These are phyloP conservation scores for Proteles cristata DNA, from an alignment of 2,113 vertebrate species.

Conservation along the genomic window DNA sequence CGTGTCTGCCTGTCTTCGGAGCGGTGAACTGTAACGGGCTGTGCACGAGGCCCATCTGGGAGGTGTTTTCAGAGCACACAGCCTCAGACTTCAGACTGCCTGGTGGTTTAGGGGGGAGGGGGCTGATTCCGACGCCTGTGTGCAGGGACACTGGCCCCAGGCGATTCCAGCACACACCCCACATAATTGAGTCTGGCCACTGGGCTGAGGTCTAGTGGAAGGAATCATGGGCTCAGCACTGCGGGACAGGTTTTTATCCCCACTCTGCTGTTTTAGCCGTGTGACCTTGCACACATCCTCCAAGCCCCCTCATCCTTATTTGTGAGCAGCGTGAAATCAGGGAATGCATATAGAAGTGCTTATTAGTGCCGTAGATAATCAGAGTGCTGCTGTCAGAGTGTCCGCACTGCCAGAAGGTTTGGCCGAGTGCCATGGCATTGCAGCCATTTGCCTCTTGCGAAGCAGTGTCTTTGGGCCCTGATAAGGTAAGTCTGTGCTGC, in stretches of 20 bases:
- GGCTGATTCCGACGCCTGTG: background rate
- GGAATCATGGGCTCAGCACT: background rate
- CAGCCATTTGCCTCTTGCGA: background rate
- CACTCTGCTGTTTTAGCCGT: background rate
- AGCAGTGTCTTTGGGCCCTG: background rate
- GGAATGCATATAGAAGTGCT: background rate
- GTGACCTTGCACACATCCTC: background rate
- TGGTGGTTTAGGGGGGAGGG: background rate
- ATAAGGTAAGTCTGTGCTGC: background rate
- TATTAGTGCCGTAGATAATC: background rate
- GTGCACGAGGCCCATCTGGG: background rate
- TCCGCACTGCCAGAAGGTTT: too few relatives aligned
- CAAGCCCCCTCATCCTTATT: background rate
- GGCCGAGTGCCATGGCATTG: rapidly evolving
- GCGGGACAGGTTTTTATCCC: background rate
- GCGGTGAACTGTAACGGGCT: too few relatives aligned
- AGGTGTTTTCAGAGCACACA: background rate
- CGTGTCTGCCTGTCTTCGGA: background rate
- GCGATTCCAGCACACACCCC: background rate
- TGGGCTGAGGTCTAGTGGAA: background rate
- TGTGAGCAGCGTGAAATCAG: background rate
- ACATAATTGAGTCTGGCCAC: rapidly evolving
- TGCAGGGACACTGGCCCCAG: background rate
- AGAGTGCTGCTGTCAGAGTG: background rate
- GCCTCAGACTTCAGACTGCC: background rate